Evolutionary conservation across 2,797 vertebrate species (phyloP).

Genomic region (Dipus sagitta): DNA sequence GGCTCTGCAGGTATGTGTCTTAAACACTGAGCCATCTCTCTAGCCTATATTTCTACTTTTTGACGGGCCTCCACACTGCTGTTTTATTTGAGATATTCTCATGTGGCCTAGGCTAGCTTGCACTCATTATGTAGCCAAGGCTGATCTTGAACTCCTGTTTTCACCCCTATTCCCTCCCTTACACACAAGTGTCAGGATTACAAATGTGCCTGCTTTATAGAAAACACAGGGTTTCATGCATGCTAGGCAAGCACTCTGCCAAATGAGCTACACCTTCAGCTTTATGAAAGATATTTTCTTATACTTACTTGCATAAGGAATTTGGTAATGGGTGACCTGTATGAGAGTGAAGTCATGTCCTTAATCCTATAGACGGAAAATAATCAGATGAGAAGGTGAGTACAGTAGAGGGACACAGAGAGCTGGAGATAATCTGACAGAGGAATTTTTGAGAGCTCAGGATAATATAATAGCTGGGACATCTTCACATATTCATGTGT

Average conservation of each 20-base stretch:
- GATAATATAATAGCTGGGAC: neutral
- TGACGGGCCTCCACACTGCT: neutral
- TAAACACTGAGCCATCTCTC: too few relatives aligned
- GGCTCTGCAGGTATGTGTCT: too few relatives aligned
- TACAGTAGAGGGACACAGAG: neutral
- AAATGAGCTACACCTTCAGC: neutral
- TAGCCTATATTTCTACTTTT: neutral
- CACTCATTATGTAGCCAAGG: neutral
- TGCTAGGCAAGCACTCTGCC: neutral
- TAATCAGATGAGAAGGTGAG: neutral
- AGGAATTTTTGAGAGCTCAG: neutral
- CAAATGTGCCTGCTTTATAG: neutral
- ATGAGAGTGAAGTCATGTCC: neutral
- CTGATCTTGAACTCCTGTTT: neutral
- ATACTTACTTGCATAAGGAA: neutral
- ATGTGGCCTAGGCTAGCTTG: neutral
- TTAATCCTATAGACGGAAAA: neutral
- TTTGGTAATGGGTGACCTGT: neutral
- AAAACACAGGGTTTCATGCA: neutral
- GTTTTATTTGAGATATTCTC: neutral
- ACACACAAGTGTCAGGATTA: neutral
- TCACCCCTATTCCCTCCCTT: neutral
- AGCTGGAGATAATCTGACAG: neutral
- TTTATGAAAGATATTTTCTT: neutral
- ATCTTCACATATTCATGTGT: neutral